These are phyloP conservation scores for Lysandra bellargus DNA, from an alignment of 2,888 invertebrate species.

Conservation along the genomic window DNA sequence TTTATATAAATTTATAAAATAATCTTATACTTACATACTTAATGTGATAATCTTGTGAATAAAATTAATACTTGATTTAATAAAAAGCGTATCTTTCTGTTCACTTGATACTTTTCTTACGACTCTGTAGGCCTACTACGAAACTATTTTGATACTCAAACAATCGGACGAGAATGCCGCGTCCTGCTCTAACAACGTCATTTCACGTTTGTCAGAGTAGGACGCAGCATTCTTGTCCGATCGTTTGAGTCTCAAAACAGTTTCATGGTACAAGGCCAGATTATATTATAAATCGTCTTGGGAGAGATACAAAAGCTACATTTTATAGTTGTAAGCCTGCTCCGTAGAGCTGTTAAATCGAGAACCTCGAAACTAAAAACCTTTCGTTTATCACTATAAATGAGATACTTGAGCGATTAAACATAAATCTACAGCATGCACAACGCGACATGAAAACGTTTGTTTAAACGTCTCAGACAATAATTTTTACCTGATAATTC, in stretches of 20 bases:
- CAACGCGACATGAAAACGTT: neutral
- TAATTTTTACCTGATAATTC: neutral
- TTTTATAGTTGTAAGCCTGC: neutral
- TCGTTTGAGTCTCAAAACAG: too few species aligned
- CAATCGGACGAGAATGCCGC: too few species aligned
- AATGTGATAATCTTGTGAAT: neutral
- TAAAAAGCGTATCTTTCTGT: neutral
- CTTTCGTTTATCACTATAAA: neutral
- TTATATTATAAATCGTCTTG: neutral
- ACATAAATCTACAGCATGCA: neutral
- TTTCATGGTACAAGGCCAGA: too few species aligned
- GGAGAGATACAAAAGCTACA: neutral
- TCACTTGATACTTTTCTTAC: neutral
- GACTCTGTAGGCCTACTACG: neutral
- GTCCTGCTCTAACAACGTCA: too few species aligned
- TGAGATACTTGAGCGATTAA: slow-evolving; percentile 19
- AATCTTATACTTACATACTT: neutral
- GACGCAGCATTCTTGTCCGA: too few species aligned
- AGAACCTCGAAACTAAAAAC: neutral
- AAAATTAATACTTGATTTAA: neutral
- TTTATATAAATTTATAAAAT: neutral
- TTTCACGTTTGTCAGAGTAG: too few species aligned
- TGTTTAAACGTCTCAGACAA: neutral
- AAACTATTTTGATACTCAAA: too few species aligned
- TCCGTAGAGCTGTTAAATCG: neutral